Evolutionary conservation across 1,140 invertebrate genomes (phyloP).

Genomic region (Drosophila simulans): DNA sequence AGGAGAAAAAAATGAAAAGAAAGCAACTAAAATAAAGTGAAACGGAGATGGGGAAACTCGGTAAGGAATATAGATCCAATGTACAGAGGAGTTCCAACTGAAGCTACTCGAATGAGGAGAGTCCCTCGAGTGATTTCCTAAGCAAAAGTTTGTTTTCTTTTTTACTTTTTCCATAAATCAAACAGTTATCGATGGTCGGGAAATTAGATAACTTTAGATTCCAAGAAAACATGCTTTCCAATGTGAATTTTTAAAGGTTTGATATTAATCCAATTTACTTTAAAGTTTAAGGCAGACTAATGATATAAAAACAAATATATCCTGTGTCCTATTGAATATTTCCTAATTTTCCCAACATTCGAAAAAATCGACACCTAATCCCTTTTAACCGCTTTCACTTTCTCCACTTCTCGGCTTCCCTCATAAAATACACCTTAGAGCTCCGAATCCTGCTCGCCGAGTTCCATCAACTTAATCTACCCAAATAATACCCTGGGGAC

Average conservation of each 20-base stretch:
- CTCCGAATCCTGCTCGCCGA: constrained; percentile 5
- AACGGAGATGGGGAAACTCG: constrained; percentile 4
- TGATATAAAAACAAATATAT: not conserved
- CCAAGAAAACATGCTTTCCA: not conserved
- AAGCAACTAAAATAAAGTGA: constrained; percentile 26
- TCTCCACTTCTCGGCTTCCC: not conserved
- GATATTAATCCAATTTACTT: not conserved
- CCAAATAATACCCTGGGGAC: constrained; percentile 63
- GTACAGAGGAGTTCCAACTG: constrained; percentile 26
- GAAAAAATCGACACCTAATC: constrained; percentile 15
- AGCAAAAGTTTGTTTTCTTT: constrained; percentile 29
- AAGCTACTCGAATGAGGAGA: constrained; percentile 29
- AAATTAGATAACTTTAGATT: constrained; percentile 20
- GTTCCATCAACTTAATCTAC: constrained; percentile 59
- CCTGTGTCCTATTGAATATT: not conserved
- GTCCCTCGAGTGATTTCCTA: constrained; percentile 26
- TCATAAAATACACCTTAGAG: constrained; percentile 25
- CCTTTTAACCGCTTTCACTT: constrained; percentile 28
- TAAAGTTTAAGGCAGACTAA: not conserved
- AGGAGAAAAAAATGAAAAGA: constrained; percentile 29
- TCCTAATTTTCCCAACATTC: not conserved
- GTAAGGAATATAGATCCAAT: constrained; percentile 4
- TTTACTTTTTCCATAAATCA: constrained; percentile 45
- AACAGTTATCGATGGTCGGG: constrained; percentile 30
- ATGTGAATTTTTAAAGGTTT: not conserved